Conservation (phyloP, 2,797 vertebrate species). For the Taeniopygia guttata region DNA sequence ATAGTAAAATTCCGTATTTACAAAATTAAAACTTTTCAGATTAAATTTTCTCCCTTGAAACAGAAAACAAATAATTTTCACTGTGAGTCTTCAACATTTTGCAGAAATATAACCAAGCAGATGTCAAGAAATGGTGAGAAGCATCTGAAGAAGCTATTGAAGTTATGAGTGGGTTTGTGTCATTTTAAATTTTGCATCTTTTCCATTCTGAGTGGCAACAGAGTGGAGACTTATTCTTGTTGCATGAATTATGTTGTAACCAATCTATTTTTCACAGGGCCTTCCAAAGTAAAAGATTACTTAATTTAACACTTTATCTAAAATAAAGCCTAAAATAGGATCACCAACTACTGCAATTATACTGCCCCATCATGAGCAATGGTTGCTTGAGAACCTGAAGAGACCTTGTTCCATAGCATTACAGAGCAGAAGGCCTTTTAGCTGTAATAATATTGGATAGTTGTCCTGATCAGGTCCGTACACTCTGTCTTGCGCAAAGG, state of each 20-base stretch:
- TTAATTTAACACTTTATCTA: not conserved
- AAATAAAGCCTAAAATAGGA: not conserved
- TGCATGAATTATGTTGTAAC: not conserved
- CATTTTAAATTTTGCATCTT: not conserved
- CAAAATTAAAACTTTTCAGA: not conserved
- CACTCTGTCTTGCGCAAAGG: not conserved
- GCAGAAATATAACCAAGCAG: not conserved
- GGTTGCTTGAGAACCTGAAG: not conserved
- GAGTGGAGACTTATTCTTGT: not conserved
- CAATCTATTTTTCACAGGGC: not conserved
- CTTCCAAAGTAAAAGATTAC: not conserved
- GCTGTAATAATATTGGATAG: not conserved
- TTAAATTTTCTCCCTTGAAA: not conserved
- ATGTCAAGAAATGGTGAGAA: not conserved
- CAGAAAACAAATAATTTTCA: not conserved
- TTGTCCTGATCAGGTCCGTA: not conserved
- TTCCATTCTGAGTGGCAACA: not conserved
- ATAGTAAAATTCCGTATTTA: not conserved
- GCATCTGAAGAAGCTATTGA: not conserved
- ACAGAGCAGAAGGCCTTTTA: not conserved
- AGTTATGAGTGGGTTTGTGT: not conserved
- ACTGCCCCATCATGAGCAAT: not conserved
- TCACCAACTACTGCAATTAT: not conserved
- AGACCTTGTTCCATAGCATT: not conserved
- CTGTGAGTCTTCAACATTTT: not conserved